These are phyloP conservation scores for Anadara kagoshimensis DNA, from an alignment of 1,140 invertebrate species.

Conservation along the genomic window DNA sequence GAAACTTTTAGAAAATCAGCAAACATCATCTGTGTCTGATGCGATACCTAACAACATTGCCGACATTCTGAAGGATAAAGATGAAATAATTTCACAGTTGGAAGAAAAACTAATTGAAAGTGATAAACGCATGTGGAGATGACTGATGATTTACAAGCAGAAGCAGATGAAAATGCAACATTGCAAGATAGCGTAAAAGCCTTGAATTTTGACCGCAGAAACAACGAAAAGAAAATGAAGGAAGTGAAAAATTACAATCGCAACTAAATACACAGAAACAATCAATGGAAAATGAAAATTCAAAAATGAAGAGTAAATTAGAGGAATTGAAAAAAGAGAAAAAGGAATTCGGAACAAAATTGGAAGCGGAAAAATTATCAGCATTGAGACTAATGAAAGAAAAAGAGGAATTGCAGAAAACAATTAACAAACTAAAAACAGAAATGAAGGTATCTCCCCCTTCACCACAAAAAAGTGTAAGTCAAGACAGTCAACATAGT, in stretches of 20 bases:
- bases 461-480: no score
- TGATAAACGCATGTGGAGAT: slow-evolving; percentile 66
- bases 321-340: slow-evolving; percentile 61
- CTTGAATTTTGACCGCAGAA: slow-evolving; percentile 52
- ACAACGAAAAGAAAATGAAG: slow-evolving; percentile 53
- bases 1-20: slow-evolving; percentile 53
- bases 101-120: slow-evolving; percentile 69
- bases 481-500: slow-evolving; percentile 19
- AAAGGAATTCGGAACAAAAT: slow-evolving; percentile 46
- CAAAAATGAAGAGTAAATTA: slow-evolving; percentile 50
- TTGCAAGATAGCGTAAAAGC: slow-evolving; percentile 52
- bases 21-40: slow-evolving; percentile 55
- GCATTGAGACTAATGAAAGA: slow-evolving; percentile 43
- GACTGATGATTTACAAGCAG: slow-evolving; percentile 61
- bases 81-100: slow-evolving; percentile 67
- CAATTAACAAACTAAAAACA: slow-evolving; percentile 49
- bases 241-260: slow-evolving; percentile 51
- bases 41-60: slow-evolving; percentile 61
- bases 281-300: slow-evolving; percentile 57
- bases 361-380: slow-evolving; percentile 45
- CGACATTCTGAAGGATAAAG: slow-evolving; percentile 61
- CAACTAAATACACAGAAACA: slow-evolving; percentile 50
- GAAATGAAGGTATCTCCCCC: slow-evolving; percentile 18
- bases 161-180: slow-evolving; percentile 57
- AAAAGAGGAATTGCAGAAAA: slow-evolving; percentile 55